These are phyloP conservation scores for Ceratosolen solmsi DNA, from an alignment of 1,140 invertebrate genomes.

Conservation along the genomic window DNA sequence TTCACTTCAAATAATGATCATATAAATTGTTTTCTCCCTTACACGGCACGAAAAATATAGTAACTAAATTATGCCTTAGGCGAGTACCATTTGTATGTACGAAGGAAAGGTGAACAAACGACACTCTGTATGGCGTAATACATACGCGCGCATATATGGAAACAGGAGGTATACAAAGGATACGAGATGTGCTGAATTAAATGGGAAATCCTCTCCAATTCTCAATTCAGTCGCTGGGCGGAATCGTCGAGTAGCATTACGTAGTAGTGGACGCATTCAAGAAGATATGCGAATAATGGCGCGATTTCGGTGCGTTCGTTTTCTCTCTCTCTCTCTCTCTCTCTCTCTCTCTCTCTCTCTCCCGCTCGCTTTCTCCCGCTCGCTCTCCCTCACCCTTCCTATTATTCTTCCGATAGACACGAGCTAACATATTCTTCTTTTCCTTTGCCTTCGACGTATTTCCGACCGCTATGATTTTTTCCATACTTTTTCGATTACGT, in stretches of 20 bases:
- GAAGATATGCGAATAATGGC: slow-evolving; percentile 43
- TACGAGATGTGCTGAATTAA: slow-evolving; percentile 43
- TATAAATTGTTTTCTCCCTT: not conserved
- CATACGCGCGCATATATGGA: not conserved
- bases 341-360: not conserved
- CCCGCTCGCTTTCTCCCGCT: not conserved
- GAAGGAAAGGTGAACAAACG: not conserved
- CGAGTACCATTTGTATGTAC: not conserved
- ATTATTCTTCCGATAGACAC: not conserved
- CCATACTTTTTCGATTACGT: slow-evolving; percentile 4
- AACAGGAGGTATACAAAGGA: not conserved
- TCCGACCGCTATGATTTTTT: not conserved
- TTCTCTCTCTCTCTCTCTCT: slow-evolving; percentile 1
- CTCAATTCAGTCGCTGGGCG: slow-evolving; percentile 20
- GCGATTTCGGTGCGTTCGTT: slow-evolving; percentile 25
- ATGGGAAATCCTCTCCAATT: slow-evolving; percentile 44
- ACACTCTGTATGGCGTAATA: not conserved
- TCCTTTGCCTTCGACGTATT: slow-evolving; percentile 9
- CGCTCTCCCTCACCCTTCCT: not conserved
- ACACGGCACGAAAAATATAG: not conserved
- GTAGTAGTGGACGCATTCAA: slow-evolving; percentile 36
- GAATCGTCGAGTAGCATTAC: slow-evolving; percentile 10
- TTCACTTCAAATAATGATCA: too few relatives aligned
- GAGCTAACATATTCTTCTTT: not conserved
- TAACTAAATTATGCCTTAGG: not conserved